Conservation (phyloP, 1,140 invertebrate species). For the Sarcophaga peregrina region DNA sequence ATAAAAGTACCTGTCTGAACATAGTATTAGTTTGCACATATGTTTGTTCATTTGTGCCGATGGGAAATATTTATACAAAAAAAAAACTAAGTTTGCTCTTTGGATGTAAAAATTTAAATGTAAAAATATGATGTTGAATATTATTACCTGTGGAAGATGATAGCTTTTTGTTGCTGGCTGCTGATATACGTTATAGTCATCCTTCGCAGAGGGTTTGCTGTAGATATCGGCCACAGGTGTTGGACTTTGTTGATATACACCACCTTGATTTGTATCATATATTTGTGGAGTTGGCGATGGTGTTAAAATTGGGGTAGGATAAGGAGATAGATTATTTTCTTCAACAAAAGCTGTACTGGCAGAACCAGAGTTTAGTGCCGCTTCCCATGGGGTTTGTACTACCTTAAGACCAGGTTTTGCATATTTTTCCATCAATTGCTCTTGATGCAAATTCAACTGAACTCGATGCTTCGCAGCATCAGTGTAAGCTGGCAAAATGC, state of each 20-base stretch:
- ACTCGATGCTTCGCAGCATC: slow-evolving; percentile 62
- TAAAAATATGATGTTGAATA: background rate
- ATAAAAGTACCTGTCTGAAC: no score
- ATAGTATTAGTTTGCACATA: no score
- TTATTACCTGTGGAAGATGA: background rate
- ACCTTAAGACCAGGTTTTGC: slow-evolving; percentile 72
- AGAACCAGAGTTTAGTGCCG: slow-evolving; percentile 76
- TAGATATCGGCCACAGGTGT: background rate
- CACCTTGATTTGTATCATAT: slow-evolving; percentile 29
- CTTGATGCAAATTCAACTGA: slow-evolving; percentile 62
- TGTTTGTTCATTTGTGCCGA: no score
- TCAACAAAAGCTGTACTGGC: slow-evolving; percentile 77
- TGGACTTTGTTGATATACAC: background rate
- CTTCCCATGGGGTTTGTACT: slow-evolving; percentile 79
- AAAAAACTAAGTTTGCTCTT: no score
- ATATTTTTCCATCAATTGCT: slow-evolving; percentile 70
- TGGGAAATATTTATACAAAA: no score
- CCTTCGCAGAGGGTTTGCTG: background rate
- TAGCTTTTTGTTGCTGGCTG: background rate
- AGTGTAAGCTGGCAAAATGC: slow-evolving; percentile 64
- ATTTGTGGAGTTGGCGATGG: slow-evolving; percentile 44
- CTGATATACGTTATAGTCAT: background rate
- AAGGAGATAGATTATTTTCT: slow-evolving; percentile 43
- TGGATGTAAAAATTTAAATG: no score
- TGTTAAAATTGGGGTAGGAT: slow-evolving; percentile 8